These are phyloP conservation scores for Noctua pronuba DNA, from an alignment of 2,888 invertebrate species.

Conservation along the genomic window DNA sequence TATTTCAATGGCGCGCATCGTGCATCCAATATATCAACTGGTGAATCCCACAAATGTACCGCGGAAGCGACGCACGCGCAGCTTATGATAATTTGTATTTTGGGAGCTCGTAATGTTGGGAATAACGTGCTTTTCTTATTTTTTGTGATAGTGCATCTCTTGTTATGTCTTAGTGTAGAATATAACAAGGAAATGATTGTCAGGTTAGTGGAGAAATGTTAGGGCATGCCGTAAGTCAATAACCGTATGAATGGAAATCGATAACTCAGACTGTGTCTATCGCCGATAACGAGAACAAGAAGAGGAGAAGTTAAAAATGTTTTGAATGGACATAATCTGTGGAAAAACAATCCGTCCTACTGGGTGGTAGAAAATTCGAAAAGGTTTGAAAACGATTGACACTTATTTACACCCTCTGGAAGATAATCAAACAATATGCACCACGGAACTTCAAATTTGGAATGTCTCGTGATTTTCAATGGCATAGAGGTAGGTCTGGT, in stretches of 20 bases:
- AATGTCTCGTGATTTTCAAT: background rate
- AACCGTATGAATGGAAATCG: background rate
- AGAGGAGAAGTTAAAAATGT: background rate
- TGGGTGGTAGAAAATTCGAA: background rate
- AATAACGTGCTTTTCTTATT: slow-evolving; percentile 42
- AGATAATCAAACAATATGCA: background rate
- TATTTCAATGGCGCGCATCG: slow-evolving; percentile 67
- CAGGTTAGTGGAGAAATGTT: background rate
- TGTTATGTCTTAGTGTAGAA: background rate
- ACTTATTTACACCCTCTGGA: background rate
- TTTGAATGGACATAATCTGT: background rate
- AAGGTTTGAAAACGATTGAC: background rate
- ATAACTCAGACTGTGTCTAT: background rate
- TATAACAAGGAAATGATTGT: background rate
- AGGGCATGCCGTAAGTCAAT: background rate
- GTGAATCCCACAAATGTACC: slow-evolving; percentile 65
- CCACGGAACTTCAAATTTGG: background rate
- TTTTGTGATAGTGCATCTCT: slow-evolving; percentile 24
- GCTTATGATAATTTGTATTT: slow-evolving; percentile 68
- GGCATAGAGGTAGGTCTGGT: too few relatives aligned
- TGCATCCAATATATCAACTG: slow-evolving; percentile 60
- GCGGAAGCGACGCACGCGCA: slow-evolving; percentile 59
- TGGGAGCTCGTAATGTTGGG: slow-evolving; percentile 60
- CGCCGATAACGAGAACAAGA: too few relatives aligned
- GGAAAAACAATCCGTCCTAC: background rate